A percentile compares a stretch with the other conserved stretches of the same genome.
Conservation (phyloP, 2,113 vertebrate species). For the Narcine bancroftii region DNA sequence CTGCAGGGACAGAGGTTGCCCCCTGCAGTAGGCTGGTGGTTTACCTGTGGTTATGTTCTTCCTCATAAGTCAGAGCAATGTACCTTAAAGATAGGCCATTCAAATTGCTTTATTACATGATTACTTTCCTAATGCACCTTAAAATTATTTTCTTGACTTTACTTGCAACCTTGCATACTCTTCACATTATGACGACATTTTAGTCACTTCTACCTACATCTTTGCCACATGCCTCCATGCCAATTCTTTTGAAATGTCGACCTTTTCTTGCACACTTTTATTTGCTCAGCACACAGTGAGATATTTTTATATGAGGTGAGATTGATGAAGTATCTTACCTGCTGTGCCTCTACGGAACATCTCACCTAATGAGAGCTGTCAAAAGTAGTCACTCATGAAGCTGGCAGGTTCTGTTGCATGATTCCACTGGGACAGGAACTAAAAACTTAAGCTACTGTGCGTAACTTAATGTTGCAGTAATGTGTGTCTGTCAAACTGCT, state of each 20-base stretch:
- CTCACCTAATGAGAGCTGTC: constrained; percentile 10
- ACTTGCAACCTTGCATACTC: background rate
- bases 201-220: background rate
- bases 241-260: background rate
- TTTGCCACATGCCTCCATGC: background rate
- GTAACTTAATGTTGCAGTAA: constrained; percentile 3
- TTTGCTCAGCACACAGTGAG: background rate
- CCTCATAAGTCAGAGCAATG: no score
- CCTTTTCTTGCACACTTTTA: background rate
- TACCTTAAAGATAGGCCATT: background rate
- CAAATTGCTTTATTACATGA: background rate
- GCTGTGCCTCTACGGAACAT: background rate
- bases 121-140: background rate
- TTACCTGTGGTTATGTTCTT: no score
- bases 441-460: background rate
- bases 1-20: no score
- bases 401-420: background rate
- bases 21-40: no score
- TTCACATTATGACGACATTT: background rate
- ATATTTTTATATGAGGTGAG: background rate
- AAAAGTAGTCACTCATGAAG: constrained; percentile 2
- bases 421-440: background rate
- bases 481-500: background rate
- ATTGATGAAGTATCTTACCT: constrained; percentile 6
- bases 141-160: background rate